Conservation (phyloP, 2,113 vertebrate species). For the Guaruba guarouba region DNA sequence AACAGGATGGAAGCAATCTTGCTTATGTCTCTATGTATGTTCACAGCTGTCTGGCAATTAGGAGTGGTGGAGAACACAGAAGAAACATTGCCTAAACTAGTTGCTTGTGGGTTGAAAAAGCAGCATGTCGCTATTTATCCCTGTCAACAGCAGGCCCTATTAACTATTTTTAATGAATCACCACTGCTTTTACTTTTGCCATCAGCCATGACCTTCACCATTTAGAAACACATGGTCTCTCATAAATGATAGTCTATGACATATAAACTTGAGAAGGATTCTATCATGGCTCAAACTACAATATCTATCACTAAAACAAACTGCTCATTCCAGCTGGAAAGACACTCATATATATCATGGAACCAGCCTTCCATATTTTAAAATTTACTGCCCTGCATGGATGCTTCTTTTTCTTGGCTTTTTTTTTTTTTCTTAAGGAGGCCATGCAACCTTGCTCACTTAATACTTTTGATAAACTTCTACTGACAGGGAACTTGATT, state of each 20-base stretch:
- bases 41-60: slow-evolving; percentile 36
- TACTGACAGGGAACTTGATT: slow-evolving; percentile 89
- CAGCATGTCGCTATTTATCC: slow-evolving; percentile 72
- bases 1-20: slow-evolving; percentile 37
- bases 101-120: slow-evolving; percentile 59
- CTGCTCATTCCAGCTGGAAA: slow-evolving; percentile 78
- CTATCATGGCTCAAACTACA: slow-evolving; percentile 78
- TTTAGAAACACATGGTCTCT: slow-evolving; percentile 80
- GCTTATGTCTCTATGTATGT: slow-evolving; percentile 25
- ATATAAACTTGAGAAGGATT: slow-evolving; percentile 79
- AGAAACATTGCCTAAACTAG: slow-evolving; percentile 63
- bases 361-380: slow-evolving; percentile 79
- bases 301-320: slow-evolving; percentile 89
- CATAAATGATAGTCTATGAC: slow-evolving; percentile 77
- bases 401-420: slow-evolving; percentile 21
- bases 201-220: slow-evolving; percentile 84
- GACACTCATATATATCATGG: slow-evolving; percentile 83
- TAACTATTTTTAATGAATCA: slow-evolving; percentile 85
- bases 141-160: slow-evolving; percentile 75
- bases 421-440: slow-evolving; percentile 50
- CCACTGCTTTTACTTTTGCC: slow-evolving; percentile 82
- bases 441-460: slow-evolving; percentile 78
- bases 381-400: slow-evolving; percentile 79
- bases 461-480: slow-evolving; percentile 94
- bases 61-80: slow-evolving; percentile 4